Evolutionary conservation across 1,140 invertebrate genomes (phyloP).

Genomic region (Rhizoglyphus robini): DNA sequence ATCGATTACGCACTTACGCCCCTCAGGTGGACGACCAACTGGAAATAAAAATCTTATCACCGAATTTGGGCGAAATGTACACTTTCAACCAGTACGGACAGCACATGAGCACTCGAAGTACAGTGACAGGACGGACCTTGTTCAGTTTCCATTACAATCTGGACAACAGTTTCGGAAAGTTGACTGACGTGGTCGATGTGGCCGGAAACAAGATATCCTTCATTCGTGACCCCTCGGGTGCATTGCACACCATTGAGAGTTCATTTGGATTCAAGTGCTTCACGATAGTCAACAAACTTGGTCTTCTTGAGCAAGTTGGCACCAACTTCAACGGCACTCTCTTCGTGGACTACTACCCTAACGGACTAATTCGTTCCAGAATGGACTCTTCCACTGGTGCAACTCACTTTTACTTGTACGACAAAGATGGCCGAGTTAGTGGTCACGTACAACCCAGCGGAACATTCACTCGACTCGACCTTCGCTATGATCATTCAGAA

Average conservation of each 20-base stretch:
- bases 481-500: constrained; percentile 72
- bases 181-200: constrained; percentile 78
- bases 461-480: constrained; percentile 46
- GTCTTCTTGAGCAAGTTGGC: constrained; percentile 69
- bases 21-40: constrained; percentile 62
- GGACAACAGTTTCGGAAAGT: constrained; percentile 84
- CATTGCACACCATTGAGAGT: constrained; percentile 74
- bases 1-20: constrained; percentile 78
- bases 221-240: constrained; percentile 61
- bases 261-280: constrained; percentile 81
- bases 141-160: constrained; percentile 93
- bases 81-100: constrained; percentile 79
- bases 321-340: constrained; percentile 81
- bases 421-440: constrained; percentile 78
- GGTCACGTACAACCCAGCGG: constrained; percentile 82
- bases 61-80: constrained; percentile 78
- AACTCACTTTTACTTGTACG: constrained; percentile 86
- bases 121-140: constrained; percentile 75
- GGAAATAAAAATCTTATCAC: constrained; percentile 78
- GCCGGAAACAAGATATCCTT: constrained; percentile 85
- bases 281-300: constrained; percentile 49
- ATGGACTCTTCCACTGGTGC: constrained; percentile 66
- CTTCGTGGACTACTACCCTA: constrained; percentile 81
- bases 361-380: constrained; percentile 54
- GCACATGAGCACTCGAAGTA: constrained; percentile 78